phyloP scores from a whole-genome alignment of 2,797 vertebrate genomes.

The Sebastolobus altivelis region DNA sequence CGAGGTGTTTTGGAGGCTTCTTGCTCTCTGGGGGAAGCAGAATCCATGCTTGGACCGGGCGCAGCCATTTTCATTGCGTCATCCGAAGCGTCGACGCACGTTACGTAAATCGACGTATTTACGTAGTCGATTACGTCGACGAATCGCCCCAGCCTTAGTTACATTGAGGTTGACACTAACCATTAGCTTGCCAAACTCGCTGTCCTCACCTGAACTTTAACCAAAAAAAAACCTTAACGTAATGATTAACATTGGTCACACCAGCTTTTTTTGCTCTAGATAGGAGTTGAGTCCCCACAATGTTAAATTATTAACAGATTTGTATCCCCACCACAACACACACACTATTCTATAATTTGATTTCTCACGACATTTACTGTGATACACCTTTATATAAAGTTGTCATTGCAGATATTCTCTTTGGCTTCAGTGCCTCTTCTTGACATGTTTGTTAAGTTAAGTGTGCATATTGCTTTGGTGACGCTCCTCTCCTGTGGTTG shows the following conservation, averaged over 20 bases:
- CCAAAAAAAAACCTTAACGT: not conserved
- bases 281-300: not conserved
- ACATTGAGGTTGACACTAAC: not conserved
- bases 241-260: not conserved
- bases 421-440: not conserved
- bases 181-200: not conserved
- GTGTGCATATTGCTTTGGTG: not conserved
- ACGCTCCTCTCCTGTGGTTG: not conserved
- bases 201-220: not conserved
- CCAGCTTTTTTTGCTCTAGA: not conserved
- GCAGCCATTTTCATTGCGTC: no score
- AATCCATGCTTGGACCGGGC: no score
- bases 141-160: no score
- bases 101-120: no score
- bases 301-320: not conserved
- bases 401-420: not conserved
- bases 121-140: no score
- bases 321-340: not conserved
- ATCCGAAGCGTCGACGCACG: no score
- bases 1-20: no score
- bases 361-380: not conserved
- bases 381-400: not conserved
- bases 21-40: no score
- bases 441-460: not conserved
- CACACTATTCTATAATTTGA: not conserved